Evolutionary conservation across 2,888 invertebrate species (phyloP).

Genomic region (Crocallis elinguaria): DNA sequence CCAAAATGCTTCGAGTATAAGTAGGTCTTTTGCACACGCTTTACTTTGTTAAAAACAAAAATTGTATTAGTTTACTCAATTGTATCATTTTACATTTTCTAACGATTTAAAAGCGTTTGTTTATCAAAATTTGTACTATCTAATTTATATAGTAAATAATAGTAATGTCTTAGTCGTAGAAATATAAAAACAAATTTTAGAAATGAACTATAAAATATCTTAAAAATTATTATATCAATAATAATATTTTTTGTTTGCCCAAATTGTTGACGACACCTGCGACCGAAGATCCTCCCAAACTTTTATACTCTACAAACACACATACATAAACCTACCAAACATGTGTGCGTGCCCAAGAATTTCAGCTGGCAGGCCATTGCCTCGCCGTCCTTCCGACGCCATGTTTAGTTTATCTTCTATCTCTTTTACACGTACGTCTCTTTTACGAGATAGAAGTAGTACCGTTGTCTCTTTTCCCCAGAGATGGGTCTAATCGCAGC

Average conservation of each 20-base stretch:
- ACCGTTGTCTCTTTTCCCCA: conserved; percentile 55
- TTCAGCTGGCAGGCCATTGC: conserved; percentile 61
- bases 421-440: conserved; percentile 49
- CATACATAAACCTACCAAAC: conserved; percentile 49
- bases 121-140: too few relatives aligned
- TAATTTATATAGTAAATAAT: too few relatives aligned
- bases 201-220: not conserved
- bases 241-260: not conserved
- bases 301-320: conserved; percentile 57
- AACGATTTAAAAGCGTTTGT: too few relatives aligned
- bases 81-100: too few relatives aligned
- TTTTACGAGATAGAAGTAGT: conserved; percentile 50
- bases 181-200: too few relatives aligned
- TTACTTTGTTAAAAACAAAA: too few relatives aligned
- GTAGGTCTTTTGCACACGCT: too few relatives aligned
- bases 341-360: conserved; percentile 67
- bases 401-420: conserved; percentile 69
- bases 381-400: conserved; percentile 70
- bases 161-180: too few relatives aligned
- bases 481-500: conserved; percentile 58
- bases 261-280: conserved; percentile 58
- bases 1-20: too few relatives aligned
- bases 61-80: too few relatives aligned
- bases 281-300: conserved; percentile 58
- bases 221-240: not conserved